Percentiles rank a stretch among this genome's conserved stretches.
These are phyloP conservation scores for Sus cebifrons DNA, from an alignment of 2,797 vertebrate genomes.

Conservation along the genomic window DNA sequence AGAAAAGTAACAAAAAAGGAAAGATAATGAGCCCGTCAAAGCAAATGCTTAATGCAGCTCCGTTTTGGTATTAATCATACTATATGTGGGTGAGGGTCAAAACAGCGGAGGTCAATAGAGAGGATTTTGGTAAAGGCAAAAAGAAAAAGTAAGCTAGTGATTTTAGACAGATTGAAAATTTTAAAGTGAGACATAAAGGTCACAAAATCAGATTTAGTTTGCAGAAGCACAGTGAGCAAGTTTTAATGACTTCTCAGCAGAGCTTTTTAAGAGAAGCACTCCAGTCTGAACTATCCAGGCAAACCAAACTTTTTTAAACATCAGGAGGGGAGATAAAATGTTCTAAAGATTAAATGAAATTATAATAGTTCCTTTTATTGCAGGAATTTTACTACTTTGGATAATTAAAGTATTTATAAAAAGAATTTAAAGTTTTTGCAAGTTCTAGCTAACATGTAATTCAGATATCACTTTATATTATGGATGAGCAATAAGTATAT, in stretches of 20 bases:
- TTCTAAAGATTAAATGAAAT: conserved; percentile 79
- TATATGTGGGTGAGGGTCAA: conserved; percentile 62
- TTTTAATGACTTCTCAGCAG: conserved; percentile 85
- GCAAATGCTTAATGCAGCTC: conserved; percentile 79
- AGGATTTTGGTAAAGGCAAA: conserved; percentile 78
- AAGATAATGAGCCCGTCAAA: conserved; percentile 86
- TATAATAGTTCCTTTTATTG: conserved; percentile 69
- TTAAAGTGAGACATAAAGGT: conserved; percentile 84
- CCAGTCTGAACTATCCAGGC: conserved; percentile 51
- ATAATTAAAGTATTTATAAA: conserved; percentile 54
- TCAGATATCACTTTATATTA: neutral
- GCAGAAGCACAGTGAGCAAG: conserved; percentile 74
- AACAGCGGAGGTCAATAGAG: conserved; percentile 74
- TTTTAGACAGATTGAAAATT: conserved; percentile 85
- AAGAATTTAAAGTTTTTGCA: neutral
- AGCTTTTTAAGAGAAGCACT: conserved; percentile 77
- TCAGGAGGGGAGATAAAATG: conserved; percentile 63
- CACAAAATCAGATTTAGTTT: conserved; percentile 80
- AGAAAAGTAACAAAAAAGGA: conserved; percentile 73
- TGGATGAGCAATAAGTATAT: neutral
- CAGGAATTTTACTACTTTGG: conserved; percentile 42
- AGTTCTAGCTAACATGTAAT: conserved; percentile 10
- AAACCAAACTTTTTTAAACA: conserved; percentile 72
- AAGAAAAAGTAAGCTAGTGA: conserved; percentile 75
- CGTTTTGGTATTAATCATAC: conserved; percentile 83